phyloP scores from a whole-genome alignment of 2,797 vertebrate species.

The Telmatherina bonti region DNA sequence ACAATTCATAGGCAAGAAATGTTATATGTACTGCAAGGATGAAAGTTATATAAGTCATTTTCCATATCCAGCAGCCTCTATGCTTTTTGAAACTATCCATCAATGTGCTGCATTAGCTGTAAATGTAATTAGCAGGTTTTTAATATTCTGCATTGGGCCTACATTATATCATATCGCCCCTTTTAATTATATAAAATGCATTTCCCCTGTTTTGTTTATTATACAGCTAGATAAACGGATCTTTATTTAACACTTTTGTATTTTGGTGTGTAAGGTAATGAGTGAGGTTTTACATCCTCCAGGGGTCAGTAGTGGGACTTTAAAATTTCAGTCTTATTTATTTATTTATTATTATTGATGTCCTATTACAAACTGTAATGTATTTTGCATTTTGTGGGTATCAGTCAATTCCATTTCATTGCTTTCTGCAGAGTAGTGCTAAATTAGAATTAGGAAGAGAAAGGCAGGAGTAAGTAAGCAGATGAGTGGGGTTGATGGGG shows the following conservation, averaged over 20 bases:
- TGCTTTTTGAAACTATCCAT: no score
- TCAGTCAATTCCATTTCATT: slow-evolving; percentile 72
- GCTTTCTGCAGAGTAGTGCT: slow-evolving; percentile 65
- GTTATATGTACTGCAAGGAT: no score
- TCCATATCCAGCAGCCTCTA: no score
- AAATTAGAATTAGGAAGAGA: slow-evolving; percentile 54
- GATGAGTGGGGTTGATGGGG: slow-evolving; percentile 43
- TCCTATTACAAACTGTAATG: slow-evolving; percentile 70
- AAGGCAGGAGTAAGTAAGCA: slow-evolving; percentile 14
- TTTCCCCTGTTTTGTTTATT: not conserved
- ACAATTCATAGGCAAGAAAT: no score
- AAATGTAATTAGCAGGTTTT: no score
- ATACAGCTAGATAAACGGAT: not conserved
- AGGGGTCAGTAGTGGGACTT: slow-evolving; percentile 24
- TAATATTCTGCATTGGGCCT: no score
- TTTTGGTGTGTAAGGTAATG: slow-evolving; percentile 11
- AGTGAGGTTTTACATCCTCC: slow-evolving; percentile 41
- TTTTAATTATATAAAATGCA: no score
- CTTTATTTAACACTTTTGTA: not conserved
- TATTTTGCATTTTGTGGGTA: slow-evolving; percentile 67
- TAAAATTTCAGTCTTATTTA: slow-evolving; percentile 20
- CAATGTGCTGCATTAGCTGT: no score
- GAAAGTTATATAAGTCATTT: no score
- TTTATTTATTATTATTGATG: slow-evolving; percentile 71
- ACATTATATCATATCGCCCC: no score